Base-by-base conservation (phyloP, 2,888 invertebrate genomes). In the Mimumesa dahlbomi region DNA sequence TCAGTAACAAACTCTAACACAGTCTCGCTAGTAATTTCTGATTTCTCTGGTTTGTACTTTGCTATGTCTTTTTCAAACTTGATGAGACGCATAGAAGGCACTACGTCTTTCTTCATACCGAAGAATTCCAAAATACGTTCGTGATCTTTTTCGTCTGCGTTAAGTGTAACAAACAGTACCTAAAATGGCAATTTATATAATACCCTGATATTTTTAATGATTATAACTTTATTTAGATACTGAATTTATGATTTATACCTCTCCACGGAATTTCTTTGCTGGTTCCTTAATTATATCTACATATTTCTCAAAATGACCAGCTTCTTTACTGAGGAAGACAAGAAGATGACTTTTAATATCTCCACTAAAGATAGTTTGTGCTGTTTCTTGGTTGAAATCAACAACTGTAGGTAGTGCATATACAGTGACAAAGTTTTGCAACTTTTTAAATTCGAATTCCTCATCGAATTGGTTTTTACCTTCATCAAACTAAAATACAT, bases 121-220 rank as follows among this genome's bases (percentile, higher is more conserved):
- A 99, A 99, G 96, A 98, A 99, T 91, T 99, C 99, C 89, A 99
- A 92, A 90, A 99, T 99, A 87, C 99, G 93, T 84, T 95, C 95
- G 91, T 99, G 98, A 89, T 99, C 99, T 87, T 97, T 96, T 88
- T 97, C 96, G 86, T 96, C 97, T 49, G 96, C 94, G 90, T 99
- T 95, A 89, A 99, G 97, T 84, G 96, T 96, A 25, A 99, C 98
- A 85, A 98, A 97, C 87, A 99, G 93, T 84, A 98, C 94, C 92
- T 94, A 79, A 0, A 46, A 52, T 57, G 9, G 25, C 3, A 64
- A 19, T 46, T 66, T 36, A 49, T 6, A 70, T 13, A 21, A 18
- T 29, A 43, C 34, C 4, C 40, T 42, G 45, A 25, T 43, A 25
- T 19, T 9, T 13, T 2, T 6, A 4, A 25, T 18, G 21, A 21